These are phyloP conservation scores for Ceratotherium simum DNA, from an alignment of 2,113 vertebrate species.

Conservation along the genomic window DNA sequence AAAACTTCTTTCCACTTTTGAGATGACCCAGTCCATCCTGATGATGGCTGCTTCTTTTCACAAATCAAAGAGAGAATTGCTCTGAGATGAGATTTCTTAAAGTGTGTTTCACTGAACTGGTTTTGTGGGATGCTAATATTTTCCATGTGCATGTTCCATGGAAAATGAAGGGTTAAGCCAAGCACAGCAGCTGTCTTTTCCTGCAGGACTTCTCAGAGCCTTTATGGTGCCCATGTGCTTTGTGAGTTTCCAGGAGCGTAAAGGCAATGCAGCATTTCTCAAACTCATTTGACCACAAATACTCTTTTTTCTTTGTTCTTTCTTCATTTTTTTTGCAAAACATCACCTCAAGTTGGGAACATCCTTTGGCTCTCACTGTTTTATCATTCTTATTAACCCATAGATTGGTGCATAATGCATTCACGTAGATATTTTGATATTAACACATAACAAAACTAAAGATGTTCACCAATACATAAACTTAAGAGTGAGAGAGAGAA, in stretches of 20 bases:
- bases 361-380: neutral
- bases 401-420: neutral
- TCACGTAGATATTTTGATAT: neutral
- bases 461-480: neutral
- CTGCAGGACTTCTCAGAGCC: conserved; percentile 2
- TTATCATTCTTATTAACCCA: neutral
- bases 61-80: neutral
- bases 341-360: neutral
- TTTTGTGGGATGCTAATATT: neutral
- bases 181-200: neutral
- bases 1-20: neutral
- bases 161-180: neutral
- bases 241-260: neutral
- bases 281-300: neutral
- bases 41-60: neutral
- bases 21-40: neutral
- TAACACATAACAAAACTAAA: neutral
- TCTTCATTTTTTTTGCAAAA: neutral
- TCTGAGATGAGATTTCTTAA: neutral
- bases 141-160: neutral
- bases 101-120: neutral
- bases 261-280: neutral
- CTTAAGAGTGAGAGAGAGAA: neutral
- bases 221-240: neutral
- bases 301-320: neutral